Conservation (phyloP, 2,797 vertebrate species). For the Falco naumanni region DNA sequence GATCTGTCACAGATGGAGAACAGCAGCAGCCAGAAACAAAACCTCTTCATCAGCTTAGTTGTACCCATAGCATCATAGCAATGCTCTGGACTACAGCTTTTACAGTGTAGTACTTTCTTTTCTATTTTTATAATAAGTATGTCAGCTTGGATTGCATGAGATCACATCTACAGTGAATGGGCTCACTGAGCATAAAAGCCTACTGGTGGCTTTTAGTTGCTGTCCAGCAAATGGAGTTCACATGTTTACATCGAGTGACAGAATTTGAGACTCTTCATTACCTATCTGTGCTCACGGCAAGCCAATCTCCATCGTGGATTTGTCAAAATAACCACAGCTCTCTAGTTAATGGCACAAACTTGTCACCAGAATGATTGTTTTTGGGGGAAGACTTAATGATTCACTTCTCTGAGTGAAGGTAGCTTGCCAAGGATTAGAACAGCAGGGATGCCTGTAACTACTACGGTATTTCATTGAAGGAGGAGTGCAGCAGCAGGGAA, state of each 20-base stretch:
- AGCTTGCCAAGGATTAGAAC: neutral
- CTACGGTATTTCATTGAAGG: neutral
- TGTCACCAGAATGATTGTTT: neutral
- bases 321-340: neutral
- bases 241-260: neutral
- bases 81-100: neutral
- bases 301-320: neutral
- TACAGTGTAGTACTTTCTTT: neutral
- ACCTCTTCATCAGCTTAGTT: neutral
- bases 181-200: neutral
- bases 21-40: conserved; percentile 38
- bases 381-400: neutral
- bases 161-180: neutral
- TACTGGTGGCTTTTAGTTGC: neutral
- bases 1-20: conserved; percentile 48
- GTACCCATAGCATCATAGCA: neutral
- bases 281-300: fast-evolving
- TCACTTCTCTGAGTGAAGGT: neutral
- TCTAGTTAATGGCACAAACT: neutral
- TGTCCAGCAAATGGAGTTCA: neutral
- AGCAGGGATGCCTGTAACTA: neutral
- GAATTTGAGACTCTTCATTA: neutral
- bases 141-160: neutral
- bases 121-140: neutral
- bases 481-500: neutral